Percentiles rank a stretch among this genome's conserved stretches.
These are phyloP conservation scores for Piscicola geometra DNA, from an alignment of 2,888 invertebrate species.

Conservation along the genomic window DNA sequence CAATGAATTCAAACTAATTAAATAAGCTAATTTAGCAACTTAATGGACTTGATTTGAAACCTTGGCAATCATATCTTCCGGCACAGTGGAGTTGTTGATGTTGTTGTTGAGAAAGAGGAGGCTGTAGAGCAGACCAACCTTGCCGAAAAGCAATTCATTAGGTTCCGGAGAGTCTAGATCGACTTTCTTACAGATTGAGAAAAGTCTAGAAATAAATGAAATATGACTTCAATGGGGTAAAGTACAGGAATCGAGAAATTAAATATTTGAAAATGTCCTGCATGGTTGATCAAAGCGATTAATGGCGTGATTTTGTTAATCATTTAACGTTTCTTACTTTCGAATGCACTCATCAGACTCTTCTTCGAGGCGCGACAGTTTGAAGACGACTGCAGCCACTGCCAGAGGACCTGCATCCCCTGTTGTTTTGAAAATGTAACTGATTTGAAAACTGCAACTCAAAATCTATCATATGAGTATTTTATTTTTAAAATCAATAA, in stretches of 20 bases:
- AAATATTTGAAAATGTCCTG: background rate
- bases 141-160: slow-evolving; percentile 80
- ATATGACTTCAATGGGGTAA: background rate
- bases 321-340: slow-evolving; percentile 34
- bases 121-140: slow-evolving; percentile 74
- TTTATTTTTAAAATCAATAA: no score
- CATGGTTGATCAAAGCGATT: background rate
- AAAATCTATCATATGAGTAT: no score
- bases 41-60: no score
- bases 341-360: slow-evolving; percentile 49
- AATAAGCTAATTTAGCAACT: no score
- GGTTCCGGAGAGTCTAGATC: slow-evolving; percentile 60
- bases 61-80: background rate
- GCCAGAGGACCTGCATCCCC: slow-evolving; percentile 67
- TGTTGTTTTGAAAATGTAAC: no score
- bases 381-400: slow-evolving; percentile 62
- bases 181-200: slow-evolving; percentile 61
- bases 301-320: background rate
- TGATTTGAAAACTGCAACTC: no score
- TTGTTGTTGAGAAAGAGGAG: slow-evolving; percentile 70
- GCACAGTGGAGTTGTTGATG: slow-evolving; percentile 59
- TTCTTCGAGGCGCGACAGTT: slow-evolving; percentile 61
- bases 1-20: no score
- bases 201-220: slow-evolving; percentile 58
- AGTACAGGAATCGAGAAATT: background rate